Evolutionary conservation across 2,113 vertebrate genomes (phyloP), one percentile per base, ranked within the genome.

Genomic region (Uropsilus gracilis): DNA sequence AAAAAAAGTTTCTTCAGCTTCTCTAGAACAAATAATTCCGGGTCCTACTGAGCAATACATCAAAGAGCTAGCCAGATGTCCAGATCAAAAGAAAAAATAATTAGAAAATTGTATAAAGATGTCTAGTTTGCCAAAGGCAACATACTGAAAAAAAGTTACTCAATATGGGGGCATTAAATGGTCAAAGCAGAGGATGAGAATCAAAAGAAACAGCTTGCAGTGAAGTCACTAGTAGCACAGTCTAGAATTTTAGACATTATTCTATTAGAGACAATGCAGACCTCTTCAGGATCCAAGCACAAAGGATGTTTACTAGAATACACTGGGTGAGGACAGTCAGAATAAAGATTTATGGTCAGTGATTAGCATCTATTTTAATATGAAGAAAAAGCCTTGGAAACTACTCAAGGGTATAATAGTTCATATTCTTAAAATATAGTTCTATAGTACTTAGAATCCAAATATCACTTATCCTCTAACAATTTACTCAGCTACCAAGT

Each of bases 61-160:
- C 95, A 96, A 97, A 97, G 95, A 94, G 89, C 69, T 86, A 93
- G 30, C 86, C 97, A 96, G 93, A 97, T 97, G 94, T 94, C 94
- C 93, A 95, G 75, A 97, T 97, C 96, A 96, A 97, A 97, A 76
- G 91, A 69, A 86, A 90, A 80, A 91, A 84, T 94, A 96, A 97
- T 95, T 93, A 93, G 83, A 96, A 97, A 96, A 96, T 91, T 96
- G 26, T 53, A 90, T 80, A 83, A 97, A 93, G 89, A 96, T 94
- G 89, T 93, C 80, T 61, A 66, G 78, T 80, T 93, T 96, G 92
- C 97, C 95, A 97, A 96, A 96, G 89, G 90, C 95, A 95, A 96
- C 81, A 96, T 7, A 80, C 26, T 55, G 81, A 76, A 28, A 86
- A 71, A 64, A 78, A 85, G 53, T 82, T 89, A 64, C 48, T 96